Percentiles rank a stretch among this genome's conserved stretches.
phyloP scores from a whole-genome alignment of 2,888 invertebrate genomes.

The Pogonocherus hispidulus region DNA sequence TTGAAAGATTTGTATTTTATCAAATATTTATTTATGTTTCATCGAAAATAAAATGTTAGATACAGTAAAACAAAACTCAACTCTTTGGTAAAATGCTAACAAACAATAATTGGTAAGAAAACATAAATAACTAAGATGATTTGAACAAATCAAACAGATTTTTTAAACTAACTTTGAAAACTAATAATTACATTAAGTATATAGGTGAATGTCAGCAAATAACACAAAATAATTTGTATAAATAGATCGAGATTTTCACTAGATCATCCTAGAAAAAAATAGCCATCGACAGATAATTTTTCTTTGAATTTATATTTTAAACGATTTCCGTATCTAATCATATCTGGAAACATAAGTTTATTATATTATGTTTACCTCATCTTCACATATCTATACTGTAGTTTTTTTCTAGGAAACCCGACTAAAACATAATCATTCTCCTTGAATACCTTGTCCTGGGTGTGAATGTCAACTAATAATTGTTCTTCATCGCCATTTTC shows the following conservation, averaged over 20 bases:
- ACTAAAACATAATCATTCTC: conserved; percentile 35
- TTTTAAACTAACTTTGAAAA: not conserved
- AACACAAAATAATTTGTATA: conserved; percentile 16
- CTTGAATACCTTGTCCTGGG: conserved; percentile 22
- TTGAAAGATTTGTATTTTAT: too few species aligned
- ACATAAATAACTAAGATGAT: too few species aligned
- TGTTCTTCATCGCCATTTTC: conserved; percentile 30
- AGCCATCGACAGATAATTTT: conserved; percentile 29
- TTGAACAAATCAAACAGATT: too few species aligned
- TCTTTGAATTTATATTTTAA: conserved; percentile 29
- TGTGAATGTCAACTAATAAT: conserved; percentile 28
- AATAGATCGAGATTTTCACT: not conserved
- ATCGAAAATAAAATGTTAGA: too few species aligned
- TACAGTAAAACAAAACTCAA: conserved; percentile 6
- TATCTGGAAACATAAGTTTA: conserved; percentile 26
- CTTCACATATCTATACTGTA: conserved; percentile 24
- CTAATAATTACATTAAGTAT: not conserved
- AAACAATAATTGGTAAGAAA: too few species aligned
- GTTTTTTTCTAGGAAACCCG: conserved; percentile 26
- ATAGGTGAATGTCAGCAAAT: not conserved
- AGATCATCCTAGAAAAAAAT: conserved; percentile 18
- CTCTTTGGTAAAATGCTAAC: conserved; percentile 14
- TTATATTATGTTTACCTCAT: conserved; percentile 14
- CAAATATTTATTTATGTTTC: too few species aligned
- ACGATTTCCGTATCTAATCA: not conserved